A percentile compares a stretch with the other conserved stretches of the same genome.
Conservation (phyloP, 2,888 invertebrate genomes). For the Diadegma fenestrale region DNA sequence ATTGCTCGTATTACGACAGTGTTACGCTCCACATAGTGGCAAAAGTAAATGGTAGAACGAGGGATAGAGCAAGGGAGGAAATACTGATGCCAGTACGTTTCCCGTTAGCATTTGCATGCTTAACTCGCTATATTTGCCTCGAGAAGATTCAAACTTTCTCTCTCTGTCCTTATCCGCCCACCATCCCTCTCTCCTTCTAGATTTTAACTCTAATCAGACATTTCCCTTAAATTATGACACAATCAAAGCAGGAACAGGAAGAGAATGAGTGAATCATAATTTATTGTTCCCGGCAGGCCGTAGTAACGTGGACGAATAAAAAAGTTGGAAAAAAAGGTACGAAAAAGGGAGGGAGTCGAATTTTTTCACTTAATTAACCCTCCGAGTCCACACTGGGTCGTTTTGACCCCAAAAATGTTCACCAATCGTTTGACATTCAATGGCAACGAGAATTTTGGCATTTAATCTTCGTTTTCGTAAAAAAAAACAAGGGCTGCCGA, state of each 20-base stretch:
- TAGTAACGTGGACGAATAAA: background rate
- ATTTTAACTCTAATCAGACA: slow-evolving; percentile 68
- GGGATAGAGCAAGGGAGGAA: slow-evolving; percentile 22
- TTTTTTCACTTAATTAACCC: no score
- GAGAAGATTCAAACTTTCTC: background rate
- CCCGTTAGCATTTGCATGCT: slow-evolving; percentile 75
- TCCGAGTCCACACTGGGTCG: no score
- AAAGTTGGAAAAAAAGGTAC: background rate
- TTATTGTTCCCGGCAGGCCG: background rate
- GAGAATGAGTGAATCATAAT: background rate
- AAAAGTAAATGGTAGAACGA: slow-evolving; percentile 48
- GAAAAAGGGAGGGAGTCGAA: no score
- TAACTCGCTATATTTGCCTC: slow-evolving; percentile 68
- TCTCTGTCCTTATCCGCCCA: no score
- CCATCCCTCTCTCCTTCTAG: slow-evolving; percentile 5
- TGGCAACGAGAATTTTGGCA: no score
- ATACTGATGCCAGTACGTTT: slow-evolving; percentile 68
- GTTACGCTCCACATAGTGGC: slow-evolving; percentile 57
- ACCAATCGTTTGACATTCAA: no score
- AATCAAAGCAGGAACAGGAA: slow-evolving; percentile 27
- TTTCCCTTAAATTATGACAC: slow-evolving; percentile 57
- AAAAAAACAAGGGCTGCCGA: no score
- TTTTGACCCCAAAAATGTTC: no score
- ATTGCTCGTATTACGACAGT: slow-evolving; percentile 42
- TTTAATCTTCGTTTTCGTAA: no score